phyloP scores from a whole-genome alignment of 2,888 invertebrate species.

The Drosophila mercatorum region DNA sequence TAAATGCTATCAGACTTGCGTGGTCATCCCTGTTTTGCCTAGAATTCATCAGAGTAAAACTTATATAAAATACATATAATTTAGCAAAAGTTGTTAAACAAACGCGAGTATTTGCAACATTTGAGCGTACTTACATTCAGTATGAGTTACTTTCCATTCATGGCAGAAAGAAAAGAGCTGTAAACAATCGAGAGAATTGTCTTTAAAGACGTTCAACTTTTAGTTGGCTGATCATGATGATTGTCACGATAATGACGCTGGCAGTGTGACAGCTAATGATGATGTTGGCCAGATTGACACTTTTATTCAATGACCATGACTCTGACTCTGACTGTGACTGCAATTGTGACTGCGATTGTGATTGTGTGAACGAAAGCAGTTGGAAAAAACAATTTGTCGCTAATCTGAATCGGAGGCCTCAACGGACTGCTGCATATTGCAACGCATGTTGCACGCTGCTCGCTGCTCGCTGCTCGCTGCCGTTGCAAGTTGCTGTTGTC shows the following conservation, averaged over 20 bases:
- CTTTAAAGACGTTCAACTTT: constrained; percentile 23
- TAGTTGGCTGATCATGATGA: constrained; percentile 12
- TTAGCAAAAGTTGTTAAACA: background rate
- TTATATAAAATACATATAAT: no score
- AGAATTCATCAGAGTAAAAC: no score
- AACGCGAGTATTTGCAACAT: constrained; percentile 7
- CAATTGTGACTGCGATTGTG: constrained; percentile 33
- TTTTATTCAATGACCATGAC: constrained; percentile 82
- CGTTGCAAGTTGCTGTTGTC: constrained; percentile 26
- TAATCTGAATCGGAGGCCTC: constrained; percentile 38
- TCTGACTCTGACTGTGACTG: constrained; percentile 47
- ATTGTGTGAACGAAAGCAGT: constrained; percentile 48
- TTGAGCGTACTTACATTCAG: constrained; percentile 5
- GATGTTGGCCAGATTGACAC: constrained; percentile 75
- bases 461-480: constrained; percentile 17
- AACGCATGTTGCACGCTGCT: constrained; percentile 38
- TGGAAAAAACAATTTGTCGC: constrained; percentile 66
- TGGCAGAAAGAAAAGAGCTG: background rate
- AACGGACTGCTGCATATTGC: constrained; percentile 44
- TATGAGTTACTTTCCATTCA: constrained; percentile 52
- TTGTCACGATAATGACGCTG: constrained; percentile 29
- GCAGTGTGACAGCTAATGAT: constrained; percentile 41
- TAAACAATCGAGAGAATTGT: constrained; percentile 58
- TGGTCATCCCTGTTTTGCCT: no score
- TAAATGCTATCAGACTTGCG: no score